Percentiles rank a stretch among this genome's conserved stretches.
phyloP scores from a whole-genome alignment of 2,797 vertebrate genomes.

The Prionace glauca region DNA sequence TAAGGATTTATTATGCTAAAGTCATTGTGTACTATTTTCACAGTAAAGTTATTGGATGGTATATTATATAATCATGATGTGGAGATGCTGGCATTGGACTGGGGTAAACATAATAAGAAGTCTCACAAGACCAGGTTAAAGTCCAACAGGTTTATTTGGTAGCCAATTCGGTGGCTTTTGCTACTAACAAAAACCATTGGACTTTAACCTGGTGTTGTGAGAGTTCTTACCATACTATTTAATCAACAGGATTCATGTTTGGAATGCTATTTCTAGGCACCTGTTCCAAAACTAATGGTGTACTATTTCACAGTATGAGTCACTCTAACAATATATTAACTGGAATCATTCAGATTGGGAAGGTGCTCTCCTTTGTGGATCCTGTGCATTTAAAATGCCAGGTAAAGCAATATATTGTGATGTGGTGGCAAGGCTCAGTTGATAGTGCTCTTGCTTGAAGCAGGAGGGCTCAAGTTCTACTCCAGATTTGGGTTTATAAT shows the following conservation, averaged over 20 bases:
- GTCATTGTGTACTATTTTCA: no score
- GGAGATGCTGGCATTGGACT: no score
- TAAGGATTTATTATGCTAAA: neutral
- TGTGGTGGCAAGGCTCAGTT: neutral
- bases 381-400: neutral
- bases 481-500: neutral
- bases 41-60: neutral
- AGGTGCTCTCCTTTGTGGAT: neutral
- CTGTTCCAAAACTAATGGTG: conserved; percentile 20
- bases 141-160: no score
- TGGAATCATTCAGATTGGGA: neutral
- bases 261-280: neutral
- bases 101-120: no score
- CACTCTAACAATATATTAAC: neutral
- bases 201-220: no score
- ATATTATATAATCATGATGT: no score
- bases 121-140: no score
- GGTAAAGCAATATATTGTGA: neutral
- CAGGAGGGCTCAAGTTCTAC: neutral
- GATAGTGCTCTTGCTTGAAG: neutral
- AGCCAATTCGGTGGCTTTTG: no score
- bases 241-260: neutral
- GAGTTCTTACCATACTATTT: no score
- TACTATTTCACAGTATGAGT: neutral
- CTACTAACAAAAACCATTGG: no score